Conservation (phyloP, 1,140 invertebrate species). For the Drosophila jambulina region DNA sequence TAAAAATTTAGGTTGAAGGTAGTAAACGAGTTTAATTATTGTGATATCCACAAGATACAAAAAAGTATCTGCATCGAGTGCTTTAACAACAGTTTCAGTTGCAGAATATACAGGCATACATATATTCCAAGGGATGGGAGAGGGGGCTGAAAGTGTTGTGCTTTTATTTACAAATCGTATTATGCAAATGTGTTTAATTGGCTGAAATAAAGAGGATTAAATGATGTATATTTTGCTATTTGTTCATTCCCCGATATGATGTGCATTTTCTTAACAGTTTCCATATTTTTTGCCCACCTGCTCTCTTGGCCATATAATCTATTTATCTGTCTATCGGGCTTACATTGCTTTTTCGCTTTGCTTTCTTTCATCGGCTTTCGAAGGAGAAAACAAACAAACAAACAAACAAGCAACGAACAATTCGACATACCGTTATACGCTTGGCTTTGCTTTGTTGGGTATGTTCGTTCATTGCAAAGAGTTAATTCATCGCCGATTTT, state of each 20-base stretch:
- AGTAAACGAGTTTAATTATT: no score
- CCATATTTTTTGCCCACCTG: conserved; percentile 18
- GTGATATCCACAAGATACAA: background rate
- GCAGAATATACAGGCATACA: background rate
- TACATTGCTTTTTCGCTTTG: conserved; percentile 10
- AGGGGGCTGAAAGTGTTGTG: background rate
- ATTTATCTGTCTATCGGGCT: conserved; percentile 27
- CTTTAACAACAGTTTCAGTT: background rate
- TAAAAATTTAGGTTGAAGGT: background rate
- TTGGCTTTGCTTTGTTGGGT: conserved; percentile 30
- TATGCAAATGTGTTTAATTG: conserved; percentile 23
- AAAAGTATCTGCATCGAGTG: background rate
- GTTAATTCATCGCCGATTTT: conserved; percentile 66
- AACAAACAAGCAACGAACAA: conserved; percentile 37
- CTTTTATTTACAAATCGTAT: conserved; percentile 7
- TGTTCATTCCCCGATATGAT: background rate
- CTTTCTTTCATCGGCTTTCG: conserved; percentile 28
- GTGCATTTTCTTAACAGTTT: conserved; percentile 53
- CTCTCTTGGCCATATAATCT: conserved; percentile 18
- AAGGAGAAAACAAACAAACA: conserved; percentile 41
- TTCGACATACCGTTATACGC: conserved; percentile 48
- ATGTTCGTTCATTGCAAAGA: conserved; percentile 24
- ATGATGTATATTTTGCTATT: background rate
- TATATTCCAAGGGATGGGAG: background rate
- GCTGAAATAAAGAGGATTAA: conserved; percentile 9